Conservation (phyloP, 2,113 vertebrate species). For the Trematomus loennbergii region DNA sequence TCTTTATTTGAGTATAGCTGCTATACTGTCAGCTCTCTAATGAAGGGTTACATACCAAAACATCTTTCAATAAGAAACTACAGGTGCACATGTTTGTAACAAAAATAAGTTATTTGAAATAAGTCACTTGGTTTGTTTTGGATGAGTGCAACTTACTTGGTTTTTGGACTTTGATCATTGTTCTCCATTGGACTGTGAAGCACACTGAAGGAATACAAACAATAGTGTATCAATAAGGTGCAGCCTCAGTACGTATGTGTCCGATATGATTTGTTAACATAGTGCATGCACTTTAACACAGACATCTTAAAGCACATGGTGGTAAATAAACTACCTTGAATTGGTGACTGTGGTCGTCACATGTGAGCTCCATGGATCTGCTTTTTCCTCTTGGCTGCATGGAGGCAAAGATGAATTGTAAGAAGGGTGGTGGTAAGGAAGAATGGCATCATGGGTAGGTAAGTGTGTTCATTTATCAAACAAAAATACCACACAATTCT, state of each 20-base stretch:
- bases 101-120: too few species aligned
- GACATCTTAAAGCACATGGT: not conserved
- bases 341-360: slow-evolving; percentile 48
- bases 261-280: too few species aligned
- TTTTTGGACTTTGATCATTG: too few species aligned
- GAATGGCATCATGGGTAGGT: slow-evolving; percentile 45
- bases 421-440: slow-evolving; percentile 20
- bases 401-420: not conserved
- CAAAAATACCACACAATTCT: not conserved
- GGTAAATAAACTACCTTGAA: slow-evolving; percentile 56
- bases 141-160: too few species aligned
- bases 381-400: slow-evolving; percentile 46
- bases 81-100: too few species aligned
- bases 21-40: not conserved
- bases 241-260: too few species aligned
- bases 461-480: slow-evolving; percentile 24
- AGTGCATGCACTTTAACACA: too few species aligned
- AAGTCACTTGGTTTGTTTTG: too few species aligned
- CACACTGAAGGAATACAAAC: too few species aligned
- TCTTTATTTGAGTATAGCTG: too few species aligned
- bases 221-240: too few species aligned
- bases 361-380: slow-evolving; percentile 48
- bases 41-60: not conserved
- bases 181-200: too few species aligned
- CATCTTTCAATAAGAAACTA: not conserved